Conservation (phyloP, 1,140 invertebrate species). For the Drosophila insularis region DNA sequence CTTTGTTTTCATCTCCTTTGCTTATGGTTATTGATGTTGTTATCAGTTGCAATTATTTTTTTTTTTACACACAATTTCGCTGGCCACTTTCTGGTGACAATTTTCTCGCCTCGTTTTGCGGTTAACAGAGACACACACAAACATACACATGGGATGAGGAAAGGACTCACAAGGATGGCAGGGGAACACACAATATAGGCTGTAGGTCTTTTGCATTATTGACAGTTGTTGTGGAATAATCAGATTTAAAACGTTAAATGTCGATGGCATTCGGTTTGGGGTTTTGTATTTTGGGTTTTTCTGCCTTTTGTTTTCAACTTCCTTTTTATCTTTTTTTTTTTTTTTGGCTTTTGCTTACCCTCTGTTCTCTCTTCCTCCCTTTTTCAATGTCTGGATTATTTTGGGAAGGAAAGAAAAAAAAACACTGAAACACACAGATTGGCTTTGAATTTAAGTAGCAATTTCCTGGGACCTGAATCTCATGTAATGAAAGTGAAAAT, state of each 20-base stretch:
- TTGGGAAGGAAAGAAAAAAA: conserved; percentile 37
- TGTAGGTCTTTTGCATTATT: conserved; percentile 61
- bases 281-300: not conserved
- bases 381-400: conserved; percentile 27
- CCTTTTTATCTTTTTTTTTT: conserved; percentile 56
- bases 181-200: not conserved
- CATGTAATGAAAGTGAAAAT: conserved; percentile 62
- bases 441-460: conserved; percentile 79
- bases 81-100: conserved; percentile 51
- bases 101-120: conserved; percentile 76
- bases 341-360: conserved; percentile 19
- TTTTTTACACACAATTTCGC: conserved; percentile 71
- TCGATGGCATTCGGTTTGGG: conserved; percentile 56
- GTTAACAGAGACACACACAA: conserved; percentile 23
- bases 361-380: not conserved
- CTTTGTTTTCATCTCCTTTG: conserved; percentile 19
- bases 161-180: not conserved
- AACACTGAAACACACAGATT: conserved; percentile 42
- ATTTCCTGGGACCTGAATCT: conserved; percentile 52
- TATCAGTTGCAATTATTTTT: conserved; percentile 78
- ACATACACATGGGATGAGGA: not conserved
- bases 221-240: conserved; percentile 80
- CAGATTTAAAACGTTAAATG: conserved; percentile 80
- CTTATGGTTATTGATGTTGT: conserved; percentile 80
- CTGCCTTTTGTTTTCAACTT: conserved; percentile 52